Evolutionary conservation across 2,113 vertebrate species (phyloP), one percentile per base, ranked within the genome.

Genomic region (Chiloscyllium plagiosum): DNA sequence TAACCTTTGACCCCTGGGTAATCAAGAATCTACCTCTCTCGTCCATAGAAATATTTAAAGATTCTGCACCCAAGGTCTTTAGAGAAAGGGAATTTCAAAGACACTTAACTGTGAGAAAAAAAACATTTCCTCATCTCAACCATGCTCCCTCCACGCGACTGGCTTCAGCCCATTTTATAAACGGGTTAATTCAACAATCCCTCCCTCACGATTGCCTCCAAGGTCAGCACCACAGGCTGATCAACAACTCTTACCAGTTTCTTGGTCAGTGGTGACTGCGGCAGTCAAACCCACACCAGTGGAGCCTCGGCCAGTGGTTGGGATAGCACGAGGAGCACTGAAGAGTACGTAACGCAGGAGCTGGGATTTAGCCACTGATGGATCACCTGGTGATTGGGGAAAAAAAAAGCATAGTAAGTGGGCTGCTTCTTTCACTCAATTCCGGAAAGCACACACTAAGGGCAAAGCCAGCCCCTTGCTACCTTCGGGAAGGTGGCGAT

Each of bases 341-440:
- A 98, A 97, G 19, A 99, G 98, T 5, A 99, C 99, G 0, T 99
- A 99, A 0, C 99, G 98, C 96, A 99, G 97, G 96, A 99, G 97
- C 98, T 99, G 99, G 52, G 99, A 99, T 96, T 99, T 99, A 37
- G 99, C 99, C 0, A 99, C 99, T 0, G 99, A 99, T 0, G 99
- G 99, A 96, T 99, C 99, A 69, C 99, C 99, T 99, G 29, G 42
- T 22, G 42, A 12, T 61, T 61, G 10, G 56, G 10, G 56, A 5
- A 7, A 26, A 8, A 76, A 24, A 33, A 95, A 69, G 20, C 22
- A 72, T 42, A 26, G 24, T 13, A 50, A 78, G 50, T 66, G 10
- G 4, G 3, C 20, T 69, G 15, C 20, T 22, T 22, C 68, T 72
- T 26, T 7, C 20, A 24, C 2, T 80, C 33, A 78, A 2, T 78